Percentiles rank a stretch among this genome's conserved stretches.
Evolutionary conservation across 2,888 invertebrate genomes (phyloP).

Genomic region (Ceratothoa steindachneri): DNA sequence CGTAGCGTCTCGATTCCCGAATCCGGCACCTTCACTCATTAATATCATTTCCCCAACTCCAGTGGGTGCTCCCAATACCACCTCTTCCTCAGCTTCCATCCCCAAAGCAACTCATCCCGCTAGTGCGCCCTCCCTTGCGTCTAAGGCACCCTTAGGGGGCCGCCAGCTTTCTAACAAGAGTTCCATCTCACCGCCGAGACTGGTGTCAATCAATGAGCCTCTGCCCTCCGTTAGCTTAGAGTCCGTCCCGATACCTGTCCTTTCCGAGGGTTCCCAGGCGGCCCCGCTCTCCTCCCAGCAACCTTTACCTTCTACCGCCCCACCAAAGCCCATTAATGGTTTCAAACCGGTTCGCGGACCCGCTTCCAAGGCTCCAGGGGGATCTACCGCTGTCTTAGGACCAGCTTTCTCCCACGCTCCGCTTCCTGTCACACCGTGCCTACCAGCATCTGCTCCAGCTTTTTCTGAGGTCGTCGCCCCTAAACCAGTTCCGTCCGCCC

Average conservation of each 20-base stretch:
- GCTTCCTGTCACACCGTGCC: conserved; percentile 1
- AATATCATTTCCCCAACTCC: neutral
- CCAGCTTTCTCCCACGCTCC: neutral
- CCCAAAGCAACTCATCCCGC: too few species aligned
- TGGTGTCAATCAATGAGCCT: conserved; percentile 23
- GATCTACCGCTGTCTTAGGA: neutral
- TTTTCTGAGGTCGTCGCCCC: conserved; percentile 22
- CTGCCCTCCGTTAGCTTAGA: conserved; percentile 18
- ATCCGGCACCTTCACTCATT: neutral
- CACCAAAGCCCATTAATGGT: conserved; percentile 21
- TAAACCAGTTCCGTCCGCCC: conserved; percentile 21
- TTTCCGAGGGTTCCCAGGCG: neutral
- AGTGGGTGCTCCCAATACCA: neutral
- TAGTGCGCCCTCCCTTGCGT: conserved; percentile 26
- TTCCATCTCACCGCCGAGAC: conserved; percentile 24
- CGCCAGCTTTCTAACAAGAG: conserved; percentile 15
- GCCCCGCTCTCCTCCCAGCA: neutral
- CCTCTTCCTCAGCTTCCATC: neutral
- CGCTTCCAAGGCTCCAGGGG: neutral
- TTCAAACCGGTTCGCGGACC: conserved; percentile 36
- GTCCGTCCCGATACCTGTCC: neutral
- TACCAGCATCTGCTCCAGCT: conserved; percentile 11
- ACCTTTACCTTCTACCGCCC: neutral
- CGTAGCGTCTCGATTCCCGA: neutral
- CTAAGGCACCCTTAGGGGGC: conserved; percentile 27